These are phyloP conservation scores for Oligia latruncula DNA, from an alignment of 2,888 invertebrate species.

Conservation along the genomic window DNA sequence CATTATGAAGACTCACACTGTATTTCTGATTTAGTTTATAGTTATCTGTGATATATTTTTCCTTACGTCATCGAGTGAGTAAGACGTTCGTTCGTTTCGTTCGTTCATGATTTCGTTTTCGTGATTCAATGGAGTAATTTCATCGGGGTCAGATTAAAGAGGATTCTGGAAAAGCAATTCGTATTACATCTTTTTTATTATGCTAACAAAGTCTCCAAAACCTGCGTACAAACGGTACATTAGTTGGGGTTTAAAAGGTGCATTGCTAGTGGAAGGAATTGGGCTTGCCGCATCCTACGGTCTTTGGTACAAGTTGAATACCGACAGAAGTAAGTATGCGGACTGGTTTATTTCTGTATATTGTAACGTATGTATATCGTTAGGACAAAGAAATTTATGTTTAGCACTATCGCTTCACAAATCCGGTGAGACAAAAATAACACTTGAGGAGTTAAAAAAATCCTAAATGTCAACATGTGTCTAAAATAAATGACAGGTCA, in stretches of 20 bases:
- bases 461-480: slow-evolving; percentile 48
- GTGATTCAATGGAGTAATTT: slow-evolving; percentile 55
- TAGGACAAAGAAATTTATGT: slow-evolving; percentile 33
- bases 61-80: slow-evolving; percentile 74
- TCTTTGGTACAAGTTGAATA: slow-evolving; percentile 92
- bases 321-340: slow-evolving; percentile 91
- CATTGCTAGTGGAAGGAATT: slow-evolving; percentile 91
- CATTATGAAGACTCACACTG: too few species aligned
- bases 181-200: slow-evolving; percentile 79
- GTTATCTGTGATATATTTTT: background rate
- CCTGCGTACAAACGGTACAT: slow-evolving; percentile 88
- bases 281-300: slow-evolving; percentile 91
- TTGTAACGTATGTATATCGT: background rate
- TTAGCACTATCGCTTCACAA: background rate
- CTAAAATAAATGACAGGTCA: slow-evolving; percentile 23
- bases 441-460: slow-evolving; percentile 2
- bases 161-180: slow-evolving; percentile 35
- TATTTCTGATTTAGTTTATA: too few species aligned
- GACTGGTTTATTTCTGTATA: slow-evolving; percentile 43
- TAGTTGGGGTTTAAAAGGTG: slow-evolving; percentile 87
- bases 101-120: slow-evolving; percentile 54
- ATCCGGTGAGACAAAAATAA: background rate
- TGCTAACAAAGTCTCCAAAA: slow-evolving; percentile 92
- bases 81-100: background rate
- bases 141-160: slow-evolving; percentile 22